phyloP scores from a whole-genome alignment of 2,113 vertebrate genomes.

The Paramisgurnus dabryanus region DNA sequence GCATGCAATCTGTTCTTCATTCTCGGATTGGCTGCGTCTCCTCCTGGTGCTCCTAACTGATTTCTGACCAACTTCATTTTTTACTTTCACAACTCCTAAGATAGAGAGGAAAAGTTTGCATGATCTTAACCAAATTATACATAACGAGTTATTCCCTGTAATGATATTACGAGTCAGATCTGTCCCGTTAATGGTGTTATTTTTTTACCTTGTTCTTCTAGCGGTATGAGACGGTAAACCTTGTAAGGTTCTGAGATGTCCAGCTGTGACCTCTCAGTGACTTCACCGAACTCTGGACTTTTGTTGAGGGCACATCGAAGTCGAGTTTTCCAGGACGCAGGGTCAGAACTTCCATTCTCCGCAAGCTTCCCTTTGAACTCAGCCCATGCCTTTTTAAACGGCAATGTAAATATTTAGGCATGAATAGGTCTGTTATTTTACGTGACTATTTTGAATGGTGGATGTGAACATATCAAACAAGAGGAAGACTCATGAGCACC shows the following conservation, averaged over 20 bases:
- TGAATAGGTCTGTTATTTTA: too few relatives aligned
- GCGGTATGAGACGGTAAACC: constrained; percentile 83
- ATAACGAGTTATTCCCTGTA: neutral
- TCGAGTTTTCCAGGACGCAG: constrained; percentile 87
- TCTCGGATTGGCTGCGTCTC: constrained; percentile 48
- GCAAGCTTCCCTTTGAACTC: constrained; percentile 81
- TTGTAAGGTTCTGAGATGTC: constrained; percentile 88
- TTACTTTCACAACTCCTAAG: constrained; percentile 54
- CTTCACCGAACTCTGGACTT: constrained; percentile 84
- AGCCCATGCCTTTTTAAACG: constrained; percentile 81
- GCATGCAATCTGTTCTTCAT: neutral
- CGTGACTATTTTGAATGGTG: too few relatives aligned
- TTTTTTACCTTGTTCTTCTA: constrained; percentile 70
- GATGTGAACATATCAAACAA: neutral
- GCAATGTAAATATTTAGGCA: neutral
- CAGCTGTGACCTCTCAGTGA: constrained; percentile 74
- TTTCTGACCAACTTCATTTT: constrained; percentile 55
- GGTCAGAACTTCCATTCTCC: constrained; percentile 63
- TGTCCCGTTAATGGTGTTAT: neutral
- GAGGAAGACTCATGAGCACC: constrained; percentile 62
- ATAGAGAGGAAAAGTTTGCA: neutral
- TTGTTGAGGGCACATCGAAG: constrained; percentile 90
- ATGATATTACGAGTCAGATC: neutral
- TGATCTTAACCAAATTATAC: neutral
- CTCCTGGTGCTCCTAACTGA: constrained; percentile 52